Conservation (phyloP, 1,140 invertebrate species). For the Atopsyche davidsoni region DNA sequence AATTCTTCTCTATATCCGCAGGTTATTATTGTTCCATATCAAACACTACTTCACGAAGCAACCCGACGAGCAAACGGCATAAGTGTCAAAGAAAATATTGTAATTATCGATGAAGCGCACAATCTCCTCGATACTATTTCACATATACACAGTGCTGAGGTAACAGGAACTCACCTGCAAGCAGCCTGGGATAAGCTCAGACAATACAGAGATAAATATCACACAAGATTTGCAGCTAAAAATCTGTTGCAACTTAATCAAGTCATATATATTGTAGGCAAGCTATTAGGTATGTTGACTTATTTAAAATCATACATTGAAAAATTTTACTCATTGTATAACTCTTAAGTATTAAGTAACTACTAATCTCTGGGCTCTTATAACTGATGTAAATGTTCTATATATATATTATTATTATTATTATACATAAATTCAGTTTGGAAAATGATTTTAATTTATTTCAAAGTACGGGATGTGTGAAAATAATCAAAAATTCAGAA, state of each 20-base stretch:
- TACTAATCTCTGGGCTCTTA: no score
- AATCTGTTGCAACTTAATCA: constrained; percentile 85
- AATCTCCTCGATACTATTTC: constrained; percentile 90
- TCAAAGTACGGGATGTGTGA: no score
- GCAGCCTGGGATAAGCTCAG: constrained; percentile 66
- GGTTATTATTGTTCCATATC: constrained; percentile 79
- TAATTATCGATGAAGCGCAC: constrained; percentile 97
- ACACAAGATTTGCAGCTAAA: constrained; percentile 67
- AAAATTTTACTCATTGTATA: no score
- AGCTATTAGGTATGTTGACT: constrained; percentile 53
- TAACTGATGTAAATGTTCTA: background rate
- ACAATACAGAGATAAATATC: constrained; percentile 76
- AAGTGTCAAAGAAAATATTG: constrained; percentile 72
- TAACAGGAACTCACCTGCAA: constrained; percentile 61
- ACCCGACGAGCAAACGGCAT: constrained; percentile 83
- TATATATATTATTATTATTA: no score
- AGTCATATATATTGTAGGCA: constrained; percentile 73
- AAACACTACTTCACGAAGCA: constrained; percentile 78
- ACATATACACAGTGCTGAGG: constrained; percentile 73
- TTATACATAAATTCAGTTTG: no score
- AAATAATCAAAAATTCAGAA: no score
- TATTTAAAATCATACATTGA: no score
- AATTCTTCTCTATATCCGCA: constrained; percentile 34
- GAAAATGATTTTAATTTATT: no score
- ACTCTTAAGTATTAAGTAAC: no score